These are phyloP conservation scores for Galago senegalensis DNA, from an alignment of 2,797 vertebrate genomes.

Conservation along the genomic window DNA sequence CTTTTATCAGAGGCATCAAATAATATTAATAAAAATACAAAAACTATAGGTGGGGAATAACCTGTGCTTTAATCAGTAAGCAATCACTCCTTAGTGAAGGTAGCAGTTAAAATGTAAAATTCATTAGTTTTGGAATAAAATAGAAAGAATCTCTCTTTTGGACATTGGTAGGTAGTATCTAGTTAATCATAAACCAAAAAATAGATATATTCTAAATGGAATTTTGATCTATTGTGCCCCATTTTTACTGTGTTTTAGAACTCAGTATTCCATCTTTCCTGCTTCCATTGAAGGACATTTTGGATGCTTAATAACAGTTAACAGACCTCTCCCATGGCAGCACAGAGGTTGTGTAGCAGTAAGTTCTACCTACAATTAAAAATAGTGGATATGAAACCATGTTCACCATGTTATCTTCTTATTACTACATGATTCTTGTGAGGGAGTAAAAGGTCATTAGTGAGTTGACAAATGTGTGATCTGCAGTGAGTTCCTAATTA, in stretches of 20 bases:
- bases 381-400: not conserved
- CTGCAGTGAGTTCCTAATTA: not conserved
- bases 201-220: not conserved
- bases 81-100: not conserved
- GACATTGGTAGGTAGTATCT: not conserved
- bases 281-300: not conserved
- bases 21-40: not conserved
- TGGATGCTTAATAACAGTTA: not conserved
- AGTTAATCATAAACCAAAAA: conserved; percentile 30
- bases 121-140: not conserved
- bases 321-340: not conserved
- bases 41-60: not conserved
- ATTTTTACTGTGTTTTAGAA: not conserved
- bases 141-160: not conserved
- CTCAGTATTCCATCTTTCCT: not conserved
- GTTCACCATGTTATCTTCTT: not conserved
- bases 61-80: conserved; percentile 21
- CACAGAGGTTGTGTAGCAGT: not conserved
- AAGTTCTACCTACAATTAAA: not conserved
- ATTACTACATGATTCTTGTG: not conserved
- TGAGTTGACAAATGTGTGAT: not conserved
- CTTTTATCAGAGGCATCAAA: not conserved
- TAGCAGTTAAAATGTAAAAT: not conserved
- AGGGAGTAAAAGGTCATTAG: not conserved
- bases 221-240: not conserved